Evolutionary conservation across 2,888 invertebrate species (phyloP).

Genomic region (Anodontia alba): DNA sequence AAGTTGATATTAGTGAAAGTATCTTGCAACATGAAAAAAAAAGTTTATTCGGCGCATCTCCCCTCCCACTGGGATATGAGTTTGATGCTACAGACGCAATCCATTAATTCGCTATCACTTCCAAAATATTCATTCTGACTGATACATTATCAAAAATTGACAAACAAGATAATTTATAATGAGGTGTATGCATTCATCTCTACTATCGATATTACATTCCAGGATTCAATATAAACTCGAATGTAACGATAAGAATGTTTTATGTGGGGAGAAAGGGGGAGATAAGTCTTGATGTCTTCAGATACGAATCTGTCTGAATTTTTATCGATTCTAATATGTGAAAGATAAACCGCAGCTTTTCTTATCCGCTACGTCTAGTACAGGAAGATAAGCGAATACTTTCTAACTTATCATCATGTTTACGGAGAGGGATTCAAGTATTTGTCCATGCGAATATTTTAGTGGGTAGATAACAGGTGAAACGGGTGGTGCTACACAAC

Average conservation of each 20-base stretch:
- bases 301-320: conserved; percentile 34
- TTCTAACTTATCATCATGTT: conserved; percentile 4
- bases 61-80: no score
- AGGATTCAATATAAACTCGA: conserved; percentile 38
- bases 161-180: conserved; percentile 46
- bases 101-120: background rate
- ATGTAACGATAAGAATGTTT: conserved; percentile 34
- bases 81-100: background rate
- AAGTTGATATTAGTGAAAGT: no score
- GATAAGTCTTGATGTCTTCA: conserved; percentile 30
- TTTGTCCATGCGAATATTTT: conserved; percentile 29
- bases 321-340: conserved; percentile 40
- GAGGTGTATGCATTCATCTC: conserved; percentile 24
- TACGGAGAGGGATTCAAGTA: conserved; percentile 17
- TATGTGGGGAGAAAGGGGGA: conserved; percentile 34
- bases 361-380: conserved; percentile 25
- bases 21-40: no score
- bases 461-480: conserved; percentile 20
- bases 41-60: no score
- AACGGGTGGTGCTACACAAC: background rate
- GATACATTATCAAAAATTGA: conserved; percentile 44
- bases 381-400: conserved; percentile 1
- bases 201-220: conserved; percentile 30
- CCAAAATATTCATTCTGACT: background rate
- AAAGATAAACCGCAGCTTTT: conserved; percentile 27